A percentile compares a stretch with the other conserved stretches of the same genome.
phyloP scores from a whole-genome alignment of 2,888 invertebrate genomes.

The Chloromyia formosa region DNA sequence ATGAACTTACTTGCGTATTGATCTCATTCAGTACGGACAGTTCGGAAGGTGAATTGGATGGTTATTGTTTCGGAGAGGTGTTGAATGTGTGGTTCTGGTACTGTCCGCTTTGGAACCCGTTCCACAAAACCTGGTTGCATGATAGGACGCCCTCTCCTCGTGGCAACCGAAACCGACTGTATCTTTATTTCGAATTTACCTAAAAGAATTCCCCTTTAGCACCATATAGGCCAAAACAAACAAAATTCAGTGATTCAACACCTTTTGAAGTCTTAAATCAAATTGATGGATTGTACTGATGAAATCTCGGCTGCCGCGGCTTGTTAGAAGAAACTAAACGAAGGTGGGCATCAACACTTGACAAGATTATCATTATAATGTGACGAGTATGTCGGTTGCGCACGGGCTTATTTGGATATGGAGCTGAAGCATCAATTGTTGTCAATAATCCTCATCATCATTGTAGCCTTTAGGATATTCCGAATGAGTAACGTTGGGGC shows the following conservation, averaged over 20 bases:
- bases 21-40: too few relatives aligned
- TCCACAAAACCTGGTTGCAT: neutral
- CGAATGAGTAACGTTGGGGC: neutral
- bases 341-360: conserved; percentile 43
- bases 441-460: conserved; percentile 28
- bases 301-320: conserved; percentile 24
- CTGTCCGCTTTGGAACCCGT: neutral
- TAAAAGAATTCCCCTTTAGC: neutral
- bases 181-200: conserved; percentile 7
- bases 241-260: conserved; percentile 28
- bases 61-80: neutral
- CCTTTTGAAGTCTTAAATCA: conserved; percentile 17
- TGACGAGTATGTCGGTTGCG: conserved; percentile 41
- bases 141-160: neutral
- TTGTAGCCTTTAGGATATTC: neutral
- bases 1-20: neutral
- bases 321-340: conserved; percentile 31
- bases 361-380: conserved; percentile 39
- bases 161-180: neutral
- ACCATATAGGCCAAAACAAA: conserved; percentile 10
- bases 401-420: conserved; percentile 40
- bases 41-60: too few relatives aligned
- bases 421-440: conserved; percentile 12
- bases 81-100: neutral
- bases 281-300: conserved; percentile 14